Conservation (phyloP, 2,797 vertebrate genomes). For the Diceros bicornis region DNA sequence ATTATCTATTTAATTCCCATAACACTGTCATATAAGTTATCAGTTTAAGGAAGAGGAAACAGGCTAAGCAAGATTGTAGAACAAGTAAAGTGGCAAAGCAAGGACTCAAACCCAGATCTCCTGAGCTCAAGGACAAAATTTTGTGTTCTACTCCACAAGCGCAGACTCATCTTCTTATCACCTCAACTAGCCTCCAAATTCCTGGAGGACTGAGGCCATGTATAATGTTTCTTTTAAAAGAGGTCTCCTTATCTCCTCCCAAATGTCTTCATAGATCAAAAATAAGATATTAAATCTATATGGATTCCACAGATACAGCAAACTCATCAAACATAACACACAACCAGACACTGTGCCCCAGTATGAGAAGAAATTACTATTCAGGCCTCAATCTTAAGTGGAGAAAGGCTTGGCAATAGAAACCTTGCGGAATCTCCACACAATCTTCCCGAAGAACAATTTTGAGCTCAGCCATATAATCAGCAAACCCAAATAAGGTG, state of each 20-base stretch:
- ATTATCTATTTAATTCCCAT: background rate
- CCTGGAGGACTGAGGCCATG: background rate
- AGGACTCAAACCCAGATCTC: background rate
- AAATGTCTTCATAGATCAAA: background rate
- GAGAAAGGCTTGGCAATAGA: background rate
- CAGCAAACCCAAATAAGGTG: background rate
- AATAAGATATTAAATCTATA: background rate
- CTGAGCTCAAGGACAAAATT: background rate
- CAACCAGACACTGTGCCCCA: background rate
- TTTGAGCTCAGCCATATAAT: background rate
- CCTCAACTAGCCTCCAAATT: background rate
- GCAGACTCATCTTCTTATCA: background rate
- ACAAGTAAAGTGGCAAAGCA: background rate
- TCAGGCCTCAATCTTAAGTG: background rate
- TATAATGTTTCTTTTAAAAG: background rate
- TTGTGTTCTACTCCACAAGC: background rate
- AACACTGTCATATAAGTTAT: background rate
- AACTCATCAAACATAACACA: conserved; percentile 23
- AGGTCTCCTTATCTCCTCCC: background rate
- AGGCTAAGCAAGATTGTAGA: background rate
- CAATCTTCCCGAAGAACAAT: background rate
- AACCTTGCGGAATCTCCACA: background rate
- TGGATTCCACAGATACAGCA: background rate
- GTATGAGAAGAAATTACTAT: background rate
- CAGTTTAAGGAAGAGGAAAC: conserved; percentile 12